Percentiles rank a stretch among this genome's conserved stretches.
Conservation (phyloP, 2,888 invertebrate species). For the Encarsia formosa region DNA sequence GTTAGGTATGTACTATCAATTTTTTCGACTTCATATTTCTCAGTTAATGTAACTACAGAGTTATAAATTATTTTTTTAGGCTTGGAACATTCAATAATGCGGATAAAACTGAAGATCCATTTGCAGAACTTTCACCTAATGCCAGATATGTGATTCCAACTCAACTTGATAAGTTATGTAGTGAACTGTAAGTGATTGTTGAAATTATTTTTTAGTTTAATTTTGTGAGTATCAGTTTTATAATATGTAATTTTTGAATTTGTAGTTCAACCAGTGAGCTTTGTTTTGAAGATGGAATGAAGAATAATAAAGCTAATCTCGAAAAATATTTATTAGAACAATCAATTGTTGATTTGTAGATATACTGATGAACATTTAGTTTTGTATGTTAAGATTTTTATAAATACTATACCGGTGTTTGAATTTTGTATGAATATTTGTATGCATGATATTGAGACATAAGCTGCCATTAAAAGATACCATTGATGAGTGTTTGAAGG, state of each 20-base stretch:
- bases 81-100: slow-evolving; percentile 34
- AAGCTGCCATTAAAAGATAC: slow-evolving; percentile 10
- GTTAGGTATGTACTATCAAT: slow-evolving; percentile 32
- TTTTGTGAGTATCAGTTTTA: not conserved
- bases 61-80: slow-evolving; percentile 26
- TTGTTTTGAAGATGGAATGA: slow-evolving; percentile 18
- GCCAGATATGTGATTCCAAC: slow-evolving; percentile 39
- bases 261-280: slow-evolving; percentile 14
- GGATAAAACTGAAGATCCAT: slow-evolving; percentile 35
- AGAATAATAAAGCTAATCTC: slow-evolving; percentile 13
- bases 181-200: slow-evolving; percentile 36
- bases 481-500: not conserved
- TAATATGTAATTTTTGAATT: not conserved
- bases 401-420: slow-evolving; percentile 1
- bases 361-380: not conserved
- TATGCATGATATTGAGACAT: slow-evolving; percentile 5
- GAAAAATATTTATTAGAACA: slow-evolving; percentile 19
- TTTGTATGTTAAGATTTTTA: slow-evolving; percentile 4
- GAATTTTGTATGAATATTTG: slow-evolving; percentile 5
- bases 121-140: slow-evolving; percentile 37
- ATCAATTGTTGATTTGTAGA: slow-evolving; percentile 4
- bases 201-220: slow-evolving; percentile 3
- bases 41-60: not conserved
- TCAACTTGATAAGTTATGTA: slow-evolving; percentile 36
- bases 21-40: not conserved